Evolutionary conservation across 2,888 invertebrate species (phyloP).

Genomic region (Pyrocoelia pectoralis): DNA sequence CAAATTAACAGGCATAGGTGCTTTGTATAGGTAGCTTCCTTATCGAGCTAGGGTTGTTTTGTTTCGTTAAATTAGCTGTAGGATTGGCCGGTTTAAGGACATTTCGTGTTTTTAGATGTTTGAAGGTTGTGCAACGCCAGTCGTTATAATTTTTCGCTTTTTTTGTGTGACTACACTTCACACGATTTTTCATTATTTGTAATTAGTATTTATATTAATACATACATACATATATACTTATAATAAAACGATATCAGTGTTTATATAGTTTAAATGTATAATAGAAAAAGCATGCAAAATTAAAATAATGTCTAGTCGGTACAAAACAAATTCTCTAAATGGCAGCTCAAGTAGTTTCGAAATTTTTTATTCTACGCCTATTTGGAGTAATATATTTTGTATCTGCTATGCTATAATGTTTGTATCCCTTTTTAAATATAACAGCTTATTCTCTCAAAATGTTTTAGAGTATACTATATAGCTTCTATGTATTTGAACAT

Average conservation of each 20-base stretch:
- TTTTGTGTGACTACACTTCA: constrained; percentile 2
- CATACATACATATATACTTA: constrained; percentile 13
- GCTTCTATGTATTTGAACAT: constrained; percentile 21
- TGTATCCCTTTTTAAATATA: constrained; percentile 26
- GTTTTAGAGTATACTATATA: constrained; percentile 27
- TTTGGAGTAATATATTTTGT: constrained; percentile 15
- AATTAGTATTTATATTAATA: constrained; percentile 27
- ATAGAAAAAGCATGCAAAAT: constrained; percentile 30
- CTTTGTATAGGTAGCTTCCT: constrained; percentile 34
- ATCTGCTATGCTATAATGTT: constrained; percentile 18
- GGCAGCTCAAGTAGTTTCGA: constrained; percentile 12
- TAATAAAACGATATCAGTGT: constrained; percentile 33
- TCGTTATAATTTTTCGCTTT: constrained; percentile 41
- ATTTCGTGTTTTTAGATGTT: constrained; percentile 29
- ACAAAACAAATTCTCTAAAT: constrained; percentile 16
- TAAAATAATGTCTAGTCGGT: constrained; percentile 18
- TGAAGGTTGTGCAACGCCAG: constrained; percentile 56
- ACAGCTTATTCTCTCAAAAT: constrained; percentile 28
- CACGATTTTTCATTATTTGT: constrained; percentile 10
- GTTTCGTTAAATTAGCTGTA: constrained; percentile 8
- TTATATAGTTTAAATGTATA: constrained; percentile 31
- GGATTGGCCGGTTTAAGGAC: constrained; percentile 20
- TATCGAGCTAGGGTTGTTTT: constrained; percentile 26
- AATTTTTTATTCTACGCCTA: constrained; percentile 1
- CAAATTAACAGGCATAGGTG: constrained; percentile 28